A percentile compares a stretch with the other conserved stretches of the same genome.
Evolutionary conservation across 2,888 invertebrate genomes (phyloP).

Genomic region (Standfussiana lucernea): DNA sequence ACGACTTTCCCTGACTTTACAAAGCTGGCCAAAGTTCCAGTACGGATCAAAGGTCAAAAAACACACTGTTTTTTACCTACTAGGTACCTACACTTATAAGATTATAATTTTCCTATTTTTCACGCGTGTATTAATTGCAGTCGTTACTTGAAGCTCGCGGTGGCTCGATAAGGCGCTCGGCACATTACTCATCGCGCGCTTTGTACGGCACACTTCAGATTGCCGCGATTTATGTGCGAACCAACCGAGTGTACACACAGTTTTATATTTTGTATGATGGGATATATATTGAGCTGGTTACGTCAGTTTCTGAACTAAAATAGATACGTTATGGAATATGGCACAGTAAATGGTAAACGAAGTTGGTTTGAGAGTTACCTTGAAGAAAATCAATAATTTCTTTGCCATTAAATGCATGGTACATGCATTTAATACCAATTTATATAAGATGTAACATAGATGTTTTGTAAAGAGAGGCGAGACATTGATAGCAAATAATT

Average conservation of each 20-base stretch:
- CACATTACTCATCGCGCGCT: constrained; percentile 61
- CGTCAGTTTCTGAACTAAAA: not conserved
- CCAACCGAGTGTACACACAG: constrained; percentile 31
- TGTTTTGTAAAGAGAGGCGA: not conserved
- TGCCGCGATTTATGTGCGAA: constrained; percentile 60
- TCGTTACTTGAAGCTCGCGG: constrained; percentile 54
- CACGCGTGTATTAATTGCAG: constrained; percentile 61
- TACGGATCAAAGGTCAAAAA: not conserved
- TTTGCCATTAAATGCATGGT: too few species aligned
- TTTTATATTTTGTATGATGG: constrained; percentile 27
- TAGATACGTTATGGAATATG: not conserved
- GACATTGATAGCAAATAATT: not conserved
- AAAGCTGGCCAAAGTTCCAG: not conserved
- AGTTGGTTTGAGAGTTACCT: not conserved
- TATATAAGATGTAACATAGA: too few species aligned
- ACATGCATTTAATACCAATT: too few species aligned
- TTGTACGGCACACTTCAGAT: constrained; percentile 58
- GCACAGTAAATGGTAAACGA: not conserved
- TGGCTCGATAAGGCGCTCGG: constrained; percentile 52
- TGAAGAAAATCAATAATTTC: not conserved
- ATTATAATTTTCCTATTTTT: constrained; percentile 30
- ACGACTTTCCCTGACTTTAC: not conserved
- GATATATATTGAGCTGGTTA: constrained; percentile 36
- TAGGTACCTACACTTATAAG: not conserved
- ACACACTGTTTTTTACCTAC: not conserved